phyloP scores from a whole-genome alignment of 2,797 vertebrate species.

The Chaenodraco wilsoni region DNA sequence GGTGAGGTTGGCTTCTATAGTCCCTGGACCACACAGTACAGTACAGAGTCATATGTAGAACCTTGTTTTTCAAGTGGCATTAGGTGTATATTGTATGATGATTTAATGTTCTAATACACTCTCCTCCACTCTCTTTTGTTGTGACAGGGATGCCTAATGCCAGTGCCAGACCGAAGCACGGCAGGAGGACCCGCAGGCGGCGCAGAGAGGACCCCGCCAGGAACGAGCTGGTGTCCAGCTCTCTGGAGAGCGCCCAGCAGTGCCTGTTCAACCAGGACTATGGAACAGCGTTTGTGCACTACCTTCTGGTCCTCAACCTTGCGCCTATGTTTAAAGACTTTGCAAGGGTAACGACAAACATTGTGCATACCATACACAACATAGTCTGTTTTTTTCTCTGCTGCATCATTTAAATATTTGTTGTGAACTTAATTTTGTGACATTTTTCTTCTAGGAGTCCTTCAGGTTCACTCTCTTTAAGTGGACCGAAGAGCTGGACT shows the following conservation, averaged over 20 bases:
- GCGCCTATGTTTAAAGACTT: conserved; percentile 90
- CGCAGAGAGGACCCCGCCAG: conserved; percentile 84
- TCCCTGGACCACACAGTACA: background rate
- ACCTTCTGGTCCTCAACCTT: conserved; percentile 93
- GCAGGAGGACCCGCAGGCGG: conserved; percentile 72
- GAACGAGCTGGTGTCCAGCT: conserved; percentile 90
- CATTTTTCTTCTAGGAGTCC: conserved; percentile 85
- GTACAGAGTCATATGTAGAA: background rate
- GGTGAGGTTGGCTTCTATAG: too few species aligned
- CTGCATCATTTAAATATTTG: background rate
- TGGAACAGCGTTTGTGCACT: conserved; percentile 96
- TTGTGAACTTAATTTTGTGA: background rate
- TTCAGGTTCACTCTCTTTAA: conserved; percentile 95
- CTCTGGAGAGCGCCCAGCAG: conserved; percentile 93
- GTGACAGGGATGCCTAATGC: conserved; percentile 85
- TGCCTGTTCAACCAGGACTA: conserved; percentile 92
- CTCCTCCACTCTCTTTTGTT: background rate
- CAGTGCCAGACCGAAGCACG: conserved; percentile 74
- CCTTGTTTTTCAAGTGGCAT: background rate
- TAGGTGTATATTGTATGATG: background rate
- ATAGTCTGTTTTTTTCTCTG: background rate
- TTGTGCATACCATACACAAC: background rate
- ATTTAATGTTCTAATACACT: background rate
- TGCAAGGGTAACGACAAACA: conserved; percentile 82
- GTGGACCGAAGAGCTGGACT: conserved; percentile 95